Base-by-base conservation (phyloP, 2,888 invertebrate species). In the Lepidochrysops patricia region DNA sequence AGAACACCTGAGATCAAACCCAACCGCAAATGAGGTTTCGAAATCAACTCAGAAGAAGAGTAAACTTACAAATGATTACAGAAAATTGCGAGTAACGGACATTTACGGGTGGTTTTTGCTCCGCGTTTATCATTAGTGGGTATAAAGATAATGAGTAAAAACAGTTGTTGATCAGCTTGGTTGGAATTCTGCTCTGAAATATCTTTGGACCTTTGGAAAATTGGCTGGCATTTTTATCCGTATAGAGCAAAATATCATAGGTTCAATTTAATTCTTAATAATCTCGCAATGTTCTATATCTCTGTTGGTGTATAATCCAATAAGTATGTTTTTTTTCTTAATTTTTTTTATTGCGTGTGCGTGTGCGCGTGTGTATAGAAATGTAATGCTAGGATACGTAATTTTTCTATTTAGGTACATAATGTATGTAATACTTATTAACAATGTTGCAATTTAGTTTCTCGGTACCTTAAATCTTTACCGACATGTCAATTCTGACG, bases 11-110 rank as follows among this genome's bases (percentile, higher is more conserved):
- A 76, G 76, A 80, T 82, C 80, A 82, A 81, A 83, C 80, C 73
- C 73, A 69, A 83, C 87, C 85, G 76, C 85, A 84, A 86, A 86
- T 82, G 80, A 80, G 80, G 76, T 79, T 80, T 59, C 72, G 69
- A 74, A 80, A 77, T 79, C 76, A 76, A 75, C 76, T 75, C 66
- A 66, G 74, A 71, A 72, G 74, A 63, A 61, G 58, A 57, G 77
- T 75, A 69, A 72, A 72, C 83, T 82, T 80, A 76, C 75, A 75
- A 79, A 75, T 80, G 76, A 84, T 86, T 83, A 82, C 76, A 65
- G 72, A 74, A 82, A 84, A 84, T 85, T 87, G 84, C 78, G 63
- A 68, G 68, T 82, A 83, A 82, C 81, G 83, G 80, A 75, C 74
- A 72, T 70, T 69, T 67, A 68, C 68, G 64, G 69, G 67, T 67